Evolutionary conservation across 1,140 invertebrate species (phyloP), one percentile per base, ranked within the genome.

Genomic region (Dufourea novaeangliae): DNA sequence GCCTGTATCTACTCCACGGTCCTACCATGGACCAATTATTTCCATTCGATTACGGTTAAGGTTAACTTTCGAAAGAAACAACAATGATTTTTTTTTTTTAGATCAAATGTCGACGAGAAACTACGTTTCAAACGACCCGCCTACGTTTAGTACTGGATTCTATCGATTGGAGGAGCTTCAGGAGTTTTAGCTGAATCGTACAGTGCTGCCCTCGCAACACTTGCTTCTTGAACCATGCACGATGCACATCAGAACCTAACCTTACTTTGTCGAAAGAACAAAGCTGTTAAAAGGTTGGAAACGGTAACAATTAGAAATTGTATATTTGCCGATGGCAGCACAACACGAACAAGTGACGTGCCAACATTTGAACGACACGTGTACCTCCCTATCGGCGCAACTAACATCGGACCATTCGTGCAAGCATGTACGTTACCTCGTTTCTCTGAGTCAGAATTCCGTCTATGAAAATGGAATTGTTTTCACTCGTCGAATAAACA

Each of bases 241-340:
- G 37, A 17, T 71, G 32, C 50, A 68, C 79, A 70, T 34, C 32
- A 46, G 2, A 79, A 74, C 74, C 68, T 85, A 85, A 85, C 83
- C 83, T 85, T 62, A 81, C 74, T 77, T 75, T 46, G 2, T 4
- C 20, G 11, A 57, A 8, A 37, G 29, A 52, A 20, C 44, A 4
- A 25, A 11, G 29, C 27, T 44, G 37, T 22, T 61, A 34, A 46
- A 22, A 14, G 32, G 39, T 50, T 56, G n/a, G 14, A 25, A 62
- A 44, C 46, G 5, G 22, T 70, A 77, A 69, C 54, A 46, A 69
- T 76, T 46, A 25, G 11, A 5, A 25, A 37, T 37, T 12, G 7
- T 6, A 17, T 2, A 12, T 1, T 44, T 46, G 22, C 20, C 6
- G 25, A 50, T 0, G 8, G n/a, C 34, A 6, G 17, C 7, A 20